Evolutionary conservation across 2,888 invertebrate species (phyloP).

Genomic region (Chrysolina haemoptera): DNA sequence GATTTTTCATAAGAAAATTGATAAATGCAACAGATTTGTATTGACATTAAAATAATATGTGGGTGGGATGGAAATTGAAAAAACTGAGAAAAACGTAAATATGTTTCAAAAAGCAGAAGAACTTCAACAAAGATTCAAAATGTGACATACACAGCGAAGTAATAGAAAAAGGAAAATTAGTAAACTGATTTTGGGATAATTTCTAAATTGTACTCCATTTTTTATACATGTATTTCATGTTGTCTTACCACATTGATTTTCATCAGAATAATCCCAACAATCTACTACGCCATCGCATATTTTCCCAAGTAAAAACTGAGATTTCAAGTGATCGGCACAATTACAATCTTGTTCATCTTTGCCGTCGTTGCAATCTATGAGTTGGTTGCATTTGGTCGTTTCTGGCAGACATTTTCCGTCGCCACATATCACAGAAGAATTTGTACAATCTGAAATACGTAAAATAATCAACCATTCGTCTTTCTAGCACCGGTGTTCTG

Average conservation of each 20-base stretch:
- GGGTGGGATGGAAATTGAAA: no score
- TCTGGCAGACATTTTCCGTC: slow-evolving; percentile 78
- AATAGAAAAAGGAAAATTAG: no score
- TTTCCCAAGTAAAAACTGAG: slow-evolving; percentile 80
- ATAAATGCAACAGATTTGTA: no score
- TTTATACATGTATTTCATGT: not conserved
- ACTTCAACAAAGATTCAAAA: no score
- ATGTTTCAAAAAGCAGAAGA: no score
- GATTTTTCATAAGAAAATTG: no score
- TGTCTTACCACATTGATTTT: slow-evolving; percentile 80
- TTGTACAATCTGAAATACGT: slow-evolving; percentile 50
- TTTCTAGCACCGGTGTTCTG: no score
- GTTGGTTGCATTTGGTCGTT: slow-evolving; percentile 80
- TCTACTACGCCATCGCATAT: slow-evolving; percentile 86
- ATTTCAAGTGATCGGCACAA: slow-evolving; percentile 82
- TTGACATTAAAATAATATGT: no score
- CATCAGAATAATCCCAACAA: slow-evolving; percentile 87
- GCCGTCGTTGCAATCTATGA: slow-evolving; percentile 80
- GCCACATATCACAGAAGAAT: slow-evolving; percentile 67
- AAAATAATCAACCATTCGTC: not conserved
- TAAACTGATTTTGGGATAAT: no score
- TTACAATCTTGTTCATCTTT: slow-evolving; percentile 82
- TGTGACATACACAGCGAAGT: no score
- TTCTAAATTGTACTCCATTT: no score
- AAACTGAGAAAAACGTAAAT: no score